Conservation (phyloP, 2,113 vertebrate genomes). For the Collichthys lucidus region DNA sequence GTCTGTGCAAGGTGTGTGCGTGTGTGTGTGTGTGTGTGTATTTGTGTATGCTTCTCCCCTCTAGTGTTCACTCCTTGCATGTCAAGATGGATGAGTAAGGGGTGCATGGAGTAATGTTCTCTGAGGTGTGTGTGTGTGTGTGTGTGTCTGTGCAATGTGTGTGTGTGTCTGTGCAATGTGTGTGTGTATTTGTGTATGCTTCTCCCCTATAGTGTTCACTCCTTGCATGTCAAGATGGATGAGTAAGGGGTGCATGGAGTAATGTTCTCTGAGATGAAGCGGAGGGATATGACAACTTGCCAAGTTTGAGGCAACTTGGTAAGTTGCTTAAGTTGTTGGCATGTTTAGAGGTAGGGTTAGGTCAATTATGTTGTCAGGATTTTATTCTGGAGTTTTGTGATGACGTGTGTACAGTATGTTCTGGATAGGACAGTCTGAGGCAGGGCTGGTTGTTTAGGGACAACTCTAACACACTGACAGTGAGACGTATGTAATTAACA, state of each 20-base stretch:
- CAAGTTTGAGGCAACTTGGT: not conserved
- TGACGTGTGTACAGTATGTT: not conserved
- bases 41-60: slow-evolving; percentile 17
- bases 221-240: slow-evolving; percentile 2
- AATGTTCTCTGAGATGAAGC: slow-evolving; percentile 24
- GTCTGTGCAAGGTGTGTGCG: not conserved
- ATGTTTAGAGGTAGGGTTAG: not conserved
- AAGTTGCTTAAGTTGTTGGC: no score
- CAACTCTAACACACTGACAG: no score
- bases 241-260: not conserved
- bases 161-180: not conserved
- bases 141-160: not conserved
- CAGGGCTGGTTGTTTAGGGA: no score
- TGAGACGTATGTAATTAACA: no score
- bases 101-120: not conserved
- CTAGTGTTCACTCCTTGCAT: slow-evolving; percentile 10
- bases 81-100: not conserved
- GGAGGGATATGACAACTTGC: not conserved
- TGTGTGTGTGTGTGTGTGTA: not conserved
- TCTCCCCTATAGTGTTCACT: slow-evolving; percentile 19
- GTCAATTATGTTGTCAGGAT: not conserved
- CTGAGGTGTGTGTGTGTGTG: not conserved
- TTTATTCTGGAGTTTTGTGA: no score
- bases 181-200: not conserved
- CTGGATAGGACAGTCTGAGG: not conserved